A percentile compares a stretch with the other conserved stretches of the same genome.
phyloP scores from a whole-genome alignment of 1,140 invertebrate species.

The Cydia pomonella region DNA sequence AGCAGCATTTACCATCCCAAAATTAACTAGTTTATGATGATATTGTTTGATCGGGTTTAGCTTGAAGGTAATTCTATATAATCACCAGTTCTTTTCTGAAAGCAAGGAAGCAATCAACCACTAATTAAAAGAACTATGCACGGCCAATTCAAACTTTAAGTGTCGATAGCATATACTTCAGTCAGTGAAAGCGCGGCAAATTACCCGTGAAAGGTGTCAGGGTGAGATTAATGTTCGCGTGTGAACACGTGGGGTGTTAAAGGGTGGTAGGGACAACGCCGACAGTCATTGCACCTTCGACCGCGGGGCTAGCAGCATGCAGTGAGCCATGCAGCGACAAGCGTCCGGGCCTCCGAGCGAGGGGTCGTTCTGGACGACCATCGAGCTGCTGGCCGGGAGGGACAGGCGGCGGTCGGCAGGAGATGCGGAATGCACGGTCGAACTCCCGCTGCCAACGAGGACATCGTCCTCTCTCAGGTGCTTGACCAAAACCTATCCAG shows the following conservation, averaged over 20 bases:
- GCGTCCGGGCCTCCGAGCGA: slow-evolving; percentile 69
- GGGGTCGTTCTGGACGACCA: slow-evolving; percentile 78
- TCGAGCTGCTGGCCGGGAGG: slow-evolving; percentile 74
- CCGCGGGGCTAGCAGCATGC: slow-evolving; percentile 62
- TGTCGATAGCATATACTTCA: slow-evolving; percentile 49
- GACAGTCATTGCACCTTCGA: slow-evolving; percentile 75
- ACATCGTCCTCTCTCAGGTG: slow-evolving; percentile 64
- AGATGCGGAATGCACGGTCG: slow-evolving; percentile 54
- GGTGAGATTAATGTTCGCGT: slow-evolving; percentile 75
- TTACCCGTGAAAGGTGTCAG: slow-evolving; percentile 61
- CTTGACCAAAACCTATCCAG: slow-evolving; percentile 11
- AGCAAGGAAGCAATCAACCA: slow-evolving; percentile 35
- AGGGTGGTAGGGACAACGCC: slow-evolving; percentile 54
- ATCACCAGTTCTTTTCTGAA: background rate
- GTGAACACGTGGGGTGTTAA: slow-evolving; percentile 60
- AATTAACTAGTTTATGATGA: background rate
- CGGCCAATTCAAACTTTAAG: slow-evolving; percentile 39
- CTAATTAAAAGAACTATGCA: slow-evolving; percentile 47
- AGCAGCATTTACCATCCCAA: background rate
- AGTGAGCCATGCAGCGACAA: slow-evolving; percentile 64
- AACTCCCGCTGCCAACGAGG: slow-evolving; percentile 47
- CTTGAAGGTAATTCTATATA: slow-evolving; percentile 16
- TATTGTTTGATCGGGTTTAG: background rate
- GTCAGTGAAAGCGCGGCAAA: slow-evolving; percentile 51
- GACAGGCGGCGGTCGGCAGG: slow-evolving; percentile 61